phyloP scores from a whole-genome alignment of 1,140 invertebrate species.

The Heliconius eleuchia region DNA sequence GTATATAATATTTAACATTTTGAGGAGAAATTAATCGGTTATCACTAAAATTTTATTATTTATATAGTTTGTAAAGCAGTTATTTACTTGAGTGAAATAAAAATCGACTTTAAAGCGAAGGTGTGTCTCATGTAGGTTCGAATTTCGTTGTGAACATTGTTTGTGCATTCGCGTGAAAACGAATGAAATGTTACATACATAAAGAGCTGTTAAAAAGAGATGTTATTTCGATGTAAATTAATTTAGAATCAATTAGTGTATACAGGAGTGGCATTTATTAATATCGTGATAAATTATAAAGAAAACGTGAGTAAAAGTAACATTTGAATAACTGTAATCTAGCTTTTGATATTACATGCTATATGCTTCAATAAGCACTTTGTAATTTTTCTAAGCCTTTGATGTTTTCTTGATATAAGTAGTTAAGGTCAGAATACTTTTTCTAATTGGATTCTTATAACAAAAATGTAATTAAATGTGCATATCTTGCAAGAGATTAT shows the following conservation, averaged over 20 bases:
- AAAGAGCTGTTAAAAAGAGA: constrained; percentile 35
- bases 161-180: constrained; percentile 69
- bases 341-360: constrained; percentile 41
- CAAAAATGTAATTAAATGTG: constrained; percentile 7
- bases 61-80: constrained; percentile 16
- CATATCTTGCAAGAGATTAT: constrained; percentile 17
- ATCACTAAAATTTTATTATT: constrained; percentile 15
- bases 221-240: constrained; percentile 42
- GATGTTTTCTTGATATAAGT: constrained; percentile 14
- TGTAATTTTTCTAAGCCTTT: constrained; percentile 31
- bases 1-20: constrained; percentile 10
- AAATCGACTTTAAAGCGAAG: constrained; percentile 37
- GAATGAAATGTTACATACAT: constrained; percentile 35
- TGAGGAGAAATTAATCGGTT: neutral
- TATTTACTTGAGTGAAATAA: constrained; percentile 17
- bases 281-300: constrained; percentile 46
- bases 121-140: constrained; percentile 57
- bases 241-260: constrained; percentile 48
- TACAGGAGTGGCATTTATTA: constrained; percentile 58
- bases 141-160: constrained; percentile 68
- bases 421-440: constrained; percentile 7
- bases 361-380: constrained; percentile 50
- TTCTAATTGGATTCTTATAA: constrained; percentile 41
- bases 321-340: constrained; percentile 60
- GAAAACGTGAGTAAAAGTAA: constrained; percentile 69